Conservation (phyloP, 2,888 invertebrate species). For the Zhuqinia jingwanae region DNA sequence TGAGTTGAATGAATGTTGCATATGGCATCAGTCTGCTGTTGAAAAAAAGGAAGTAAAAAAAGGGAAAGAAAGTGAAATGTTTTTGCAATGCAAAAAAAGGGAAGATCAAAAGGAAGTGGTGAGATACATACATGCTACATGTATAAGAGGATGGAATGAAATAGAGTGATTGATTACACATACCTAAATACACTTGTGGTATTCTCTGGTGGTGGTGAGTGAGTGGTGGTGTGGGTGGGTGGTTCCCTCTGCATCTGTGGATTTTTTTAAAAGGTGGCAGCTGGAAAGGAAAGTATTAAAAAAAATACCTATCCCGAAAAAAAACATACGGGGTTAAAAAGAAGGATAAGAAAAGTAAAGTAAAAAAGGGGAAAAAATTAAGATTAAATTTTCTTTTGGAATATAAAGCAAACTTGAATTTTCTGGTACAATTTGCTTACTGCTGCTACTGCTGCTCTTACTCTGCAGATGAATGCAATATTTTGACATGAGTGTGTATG, state of each 20-base stretch:
- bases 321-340: neutral
- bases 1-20: neutral
- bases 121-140: neutral
- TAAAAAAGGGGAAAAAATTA: neutral
- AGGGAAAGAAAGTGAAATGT: neutral
- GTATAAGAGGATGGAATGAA: too few species aligned
- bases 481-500: too few species aligned
- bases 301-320: too few species aligned
- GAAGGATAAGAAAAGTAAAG: neutral
- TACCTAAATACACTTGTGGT: conserved; percentile 15
- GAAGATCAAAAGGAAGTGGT: conserved; percentile 47
- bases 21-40: conserved; percentile 2
- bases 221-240: conserved; percentile 10
- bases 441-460: too few species aligned
- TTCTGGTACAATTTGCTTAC: too few species aligned
- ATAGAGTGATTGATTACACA: conserved; percentile 63
- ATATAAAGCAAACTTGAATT: too few species aligned
- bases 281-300: conserved; percentile 37
- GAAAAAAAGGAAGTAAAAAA: neutral
- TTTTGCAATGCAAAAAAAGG: conserved; percentile 19
- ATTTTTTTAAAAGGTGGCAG: conserved; percentile 3
- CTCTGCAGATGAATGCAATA: too few species aligned
- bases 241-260: conserved; percentile 2
- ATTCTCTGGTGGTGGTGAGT: conserved; percentile 9
- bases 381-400: too few species aligned